Conservation (phyloP, 2,888 invertebrate species). For the Zygogramma bicolorata region DNA sequence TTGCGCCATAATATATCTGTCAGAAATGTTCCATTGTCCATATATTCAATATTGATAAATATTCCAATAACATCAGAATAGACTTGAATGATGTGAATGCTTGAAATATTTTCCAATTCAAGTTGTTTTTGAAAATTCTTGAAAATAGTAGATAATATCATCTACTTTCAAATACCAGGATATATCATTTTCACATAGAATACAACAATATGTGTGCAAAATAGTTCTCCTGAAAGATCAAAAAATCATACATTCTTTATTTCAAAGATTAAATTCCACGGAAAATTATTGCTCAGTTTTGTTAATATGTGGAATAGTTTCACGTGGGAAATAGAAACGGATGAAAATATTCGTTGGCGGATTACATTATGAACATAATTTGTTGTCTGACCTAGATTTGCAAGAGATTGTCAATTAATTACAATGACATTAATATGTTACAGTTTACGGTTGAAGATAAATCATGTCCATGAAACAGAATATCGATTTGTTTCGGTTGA, state of each 20-base stretch:
- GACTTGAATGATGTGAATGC: too few relatives aligned
- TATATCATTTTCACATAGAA: too few relatives aligned
- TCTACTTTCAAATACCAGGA: too few relatives aligned
- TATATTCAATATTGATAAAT: too few relatives aligned
- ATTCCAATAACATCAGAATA: too few relatives aligned
- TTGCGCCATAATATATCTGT: too few relatives aligned
- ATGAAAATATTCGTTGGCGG: neutral
- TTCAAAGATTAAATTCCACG: too few relatives aligned
- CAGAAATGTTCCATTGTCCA: too few relatives aligned
- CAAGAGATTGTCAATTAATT: neutral
- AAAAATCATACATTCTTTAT: too few relatives aligned
- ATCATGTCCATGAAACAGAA: conserved; percentile 12
- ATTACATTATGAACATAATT: neutral
- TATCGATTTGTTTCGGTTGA: conserved; percentile 11
- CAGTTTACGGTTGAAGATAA: neutral
- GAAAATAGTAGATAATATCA: neutral
- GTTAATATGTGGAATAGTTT: neutral
- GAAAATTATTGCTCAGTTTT: neutral
- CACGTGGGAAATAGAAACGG: neutral
- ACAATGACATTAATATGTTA: neutral
- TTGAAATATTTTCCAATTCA: neutral
- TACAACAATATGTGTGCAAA: too few relatives aligned
- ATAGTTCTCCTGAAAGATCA: too few relatives aligned
- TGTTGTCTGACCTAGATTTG: neutral
- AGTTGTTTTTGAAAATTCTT: neutral